phyloP scores from a whole-genome alignment of 92 coral and sea anemone species.

The Micromussa lordhowensis region DNA sequence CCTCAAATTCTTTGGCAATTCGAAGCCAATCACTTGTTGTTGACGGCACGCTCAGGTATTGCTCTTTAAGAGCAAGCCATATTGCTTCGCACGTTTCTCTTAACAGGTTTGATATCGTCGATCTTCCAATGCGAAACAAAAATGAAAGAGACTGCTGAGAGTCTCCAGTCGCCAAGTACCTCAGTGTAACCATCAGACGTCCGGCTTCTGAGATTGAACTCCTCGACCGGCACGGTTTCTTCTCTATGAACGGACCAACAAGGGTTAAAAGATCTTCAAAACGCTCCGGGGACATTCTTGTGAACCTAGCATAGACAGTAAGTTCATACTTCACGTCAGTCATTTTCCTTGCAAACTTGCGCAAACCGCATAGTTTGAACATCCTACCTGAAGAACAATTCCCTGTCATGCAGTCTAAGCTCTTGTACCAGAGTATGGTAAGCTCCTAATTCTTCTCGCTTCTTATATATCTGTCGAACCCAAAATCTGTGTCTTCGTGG shows the following conservation, averaged over 20 bases:
- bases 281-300: conserved; percentile 70
- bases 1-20: conserved; percentile 57
- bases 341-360: no score
- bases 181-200: conserved; percentile 51
- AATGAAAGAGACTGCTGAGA: conserved; percentile 60
- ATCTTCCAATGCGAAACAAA: conserved; percentile 56
- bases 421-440: conserved; percentile 27
- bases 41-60: conserved; percentile 46
- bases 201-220: conserved; percentile 43
- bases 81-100: conserved; percentile 51
- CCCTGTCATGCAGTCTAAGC: conserved; percentile 25
- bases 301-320: no score
- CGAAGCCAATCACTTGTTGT: conserved; percentile 33
- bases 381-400: conserved; percentile 41
- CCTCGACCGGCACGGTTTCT: conserved; percentile 29
- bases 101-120: conserved; percentile 55
- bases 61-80: conserved; percentile 60
- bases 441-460: conserved; percentile 25
- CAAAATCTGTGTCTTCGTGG: conserved; percentile 30
- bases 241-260: conserved; percentile 59
- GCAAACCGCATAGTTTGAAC: no score
- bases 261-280: conserved; percentile 60
- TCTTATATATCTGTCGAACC: conserved; percentile 21
- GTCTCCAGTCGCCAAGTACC: conserved; percentile 74
- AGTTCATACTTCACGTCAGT: no score